Evolutionary conservation across 1,140 invertebrate species (phyloP).

Genomic region (Polypedilum pembai): DNA sequence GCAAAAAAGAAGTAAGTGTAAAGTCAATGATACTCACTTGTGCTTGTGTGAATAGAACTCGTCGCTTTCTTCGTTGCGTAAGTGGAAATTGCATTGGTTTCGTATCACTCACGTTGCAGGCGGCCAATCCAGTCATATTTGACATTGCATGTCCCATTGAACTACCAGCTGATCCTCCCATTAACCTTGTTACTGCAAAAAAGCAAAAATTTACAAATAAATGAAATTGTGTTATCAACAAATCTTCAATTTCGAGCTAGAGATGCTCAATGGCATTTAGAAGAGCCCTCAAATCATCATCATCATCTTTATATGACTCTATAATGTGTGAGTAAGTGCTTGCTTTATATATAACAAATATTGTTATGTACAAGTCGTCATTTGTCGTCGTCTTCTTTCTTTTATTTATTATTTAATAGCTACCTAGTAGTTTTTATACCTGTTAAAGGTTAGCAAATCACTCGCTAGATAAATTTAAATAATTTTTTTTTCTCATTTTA

Average conservation of each 20-base stretch:
- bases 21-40: conserved; percentile 55
- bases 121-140: conserved; percentile 68
- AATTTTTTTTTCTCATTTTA: conserved; percentile 9
- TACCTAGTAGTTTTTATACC: neutral
- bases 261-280: conserved; percentile 22
- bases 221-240: neutral
- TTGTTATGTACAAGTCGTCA: too few relatives aligned
- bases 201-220: conserved; percentile 30
- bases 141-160: conserved; percentile 81
- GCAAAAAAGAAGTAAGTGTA: neutral
- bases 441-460: conserved; percentile 14
- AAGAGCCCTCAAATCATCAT: conserved; percentile 24
- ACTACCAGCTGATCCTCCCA: conserved; percentile 67
- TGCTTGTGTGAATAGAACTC: conserved; percentile 96
- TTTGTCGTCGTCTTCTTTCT: too few relatives aligned
- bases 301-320: conserved; percentile 12
- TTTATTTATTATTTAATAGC: too few relatives aligned
- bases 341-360: neutral
- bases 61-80: conserved; percentile 82
- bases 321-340: neutral
- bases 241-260: neutral
- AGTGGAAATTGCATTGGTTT: conserved; percentile 89
- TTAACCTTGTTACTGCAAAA: conserved; percentile 77
- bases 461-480: conserved; percentile 22
- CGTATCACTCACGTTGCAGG: conserved; percentile 67